Percentiles rank a stretch among this genome's conserved stretches.
Conservation (phyloP, 2,888 invertebrate species). For the Lycocerus yunnanus region DNA sequence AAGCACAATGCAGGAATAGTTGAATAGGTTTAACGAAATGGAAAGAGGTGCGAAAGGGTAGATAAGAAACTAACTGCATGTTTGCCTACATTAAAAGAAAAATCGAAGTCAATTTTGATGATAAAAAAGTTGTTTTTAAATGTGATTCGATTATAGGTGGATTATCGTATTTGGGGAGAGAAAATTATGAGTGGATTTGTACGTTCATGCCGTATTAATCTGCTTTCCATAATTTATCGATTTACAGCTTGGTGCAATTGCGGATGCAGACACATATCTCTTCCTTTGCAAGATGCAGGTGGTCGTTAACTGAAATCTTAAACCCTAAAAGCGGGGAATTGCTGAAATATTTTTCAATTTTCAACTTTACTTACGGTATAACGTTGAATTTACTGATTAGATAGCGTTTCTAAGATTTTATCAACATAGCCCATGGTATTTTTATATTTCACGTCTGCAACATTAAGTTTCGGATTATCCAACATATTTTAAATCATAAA, state of each 20-base stretch:
- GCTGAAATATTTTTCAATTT: slow-evolving; percentile 35
- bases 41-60: background rate
- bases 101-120: background rate
- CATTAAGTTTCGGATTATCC: background rate
- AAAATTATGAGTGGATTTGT: background rate
- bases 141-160: background rate
- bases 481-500: background rate
- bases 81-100: background rate
- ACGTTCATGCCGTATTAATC: slow-evolving; percentile 11
- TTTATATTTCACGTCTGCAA: background rate
- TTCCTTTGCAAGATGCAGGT: slow-evolving; percentile 32
- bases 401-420: background rate
- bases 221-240: slow-evolving; percentile 28
- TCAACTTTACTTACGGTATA: slow-evolving; percentile 31
- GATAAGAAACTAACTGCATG: background rate
- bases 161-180: background rate
- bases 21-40: background rate
- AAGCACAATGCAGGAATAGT: background rate
- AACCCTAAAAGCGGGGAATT: slow-evolving; percentile 26
- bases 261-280: slow-evolving; percentile 32
- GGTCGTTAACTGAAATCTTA: slow-evolving; percentile 36
- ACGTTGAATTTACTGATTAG: slow-evolving; percentile 24
- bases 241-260: slow-evolving; percentile 27
- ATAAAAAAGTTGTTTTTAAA: background rate
- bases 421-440: background rate